A percentile compares a stretch with the other conserved stretches of the same genome.
These are phyloP conservation scores for Drosophila tani DNA, from an alignment of 1,140 invertebrate species.

Conservation along the genomic window DNA sequence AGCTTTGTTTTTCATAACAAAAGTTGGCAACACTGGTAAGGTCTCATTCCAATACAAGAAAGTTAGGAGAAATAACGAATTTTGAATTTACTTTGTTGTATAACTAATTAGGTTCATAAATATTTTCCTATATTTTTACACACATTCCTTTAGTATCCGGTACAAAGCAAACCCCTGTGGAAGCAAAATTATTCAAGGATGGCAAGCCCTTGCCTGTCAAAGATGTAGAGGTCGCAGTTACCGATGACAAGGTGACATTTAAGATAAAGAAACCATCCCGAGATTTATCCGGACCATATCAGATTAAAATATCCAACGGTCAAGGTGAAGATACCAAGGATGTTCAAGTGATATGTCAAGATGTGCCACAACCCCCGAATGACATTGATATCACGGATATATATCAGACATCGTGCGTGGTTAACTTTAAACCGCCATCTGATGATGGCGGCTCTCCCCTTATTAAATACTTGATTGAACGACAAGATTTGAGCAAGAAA, in stretches of 20 bases:
- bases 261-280: conserved; percentile 95
- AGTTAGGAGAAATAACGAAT: too few relatives aligned
- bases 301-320: conserved; percentile 93
- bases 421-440: conserved; percentile 95
- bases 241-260: conserved; percentile 95
- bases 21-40: too few relatives aligned
- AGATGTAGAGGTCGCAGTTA: conserved; percentile 94
- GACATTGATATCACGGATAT: conserved; percentile 96
- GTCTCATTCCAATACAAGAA: too few relatives aligned
- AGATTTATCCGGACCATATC: conserved; percentile 92
- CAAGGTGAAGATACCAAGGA: conserved; percentile 95
- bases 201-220: conserved; percentile 94
- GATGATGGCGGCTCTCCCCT: conserved; percentile 97
- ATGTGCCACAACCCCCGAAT: conserved; percentile 93
- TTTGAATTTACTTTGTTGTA: too few relatives aligned
- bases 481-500: conserved; percentile 95
- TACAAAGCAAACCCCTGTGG: conserved; percentile 93
- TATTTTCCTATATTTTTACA: conserved; percentile 15
- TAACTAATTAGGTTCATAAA: conserved; percentile 7
- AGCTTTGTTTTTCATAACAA: too few relatives aligned
- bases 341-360: conserved; percentile 95
- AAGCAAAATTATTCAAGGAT: conserved; percentile 95
- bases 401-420: conserved; percentile 95
- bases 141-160: conserved; percentile 89
- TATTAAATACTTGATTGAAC: conserved; percentile 96